phyloP scores from a whole-genome alignment of 2,888 invertebrate species.

The Zele albiditarsus region DNA sequence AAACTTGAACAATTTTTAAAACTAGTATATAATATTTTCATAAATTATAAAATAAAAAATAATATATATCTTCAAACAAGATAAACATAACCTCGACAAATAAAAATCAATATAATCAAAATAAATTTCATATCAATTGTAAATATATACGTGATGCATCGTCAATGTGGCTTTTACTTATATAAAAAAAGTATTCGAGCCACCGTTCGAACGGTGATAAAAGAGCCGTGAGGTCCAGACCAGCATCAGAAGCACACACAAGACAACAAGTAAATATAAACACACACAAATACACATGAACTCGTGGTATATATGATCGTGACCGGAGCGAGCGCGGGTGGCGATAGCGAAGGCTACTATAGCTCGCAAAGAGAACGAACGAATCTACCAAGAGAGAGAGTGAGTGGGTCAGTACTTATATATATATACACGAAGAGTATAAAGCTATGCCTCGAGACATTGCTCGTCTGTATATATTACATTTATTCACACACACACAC shows the following conservation, averaged over 20 bases:
- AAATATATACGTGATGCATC: not conserved
- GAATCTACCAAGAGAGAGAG: slow-evolving; percentile 18
- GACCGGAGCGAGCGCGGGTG: slow-evolving; percentile 27
- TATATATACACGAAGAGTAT: not conserved
- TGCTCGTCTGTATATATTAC: slow-evolving; percentile 29
- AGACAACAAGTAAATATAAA: not conserved
- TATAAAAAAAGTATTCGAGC: not conserved
- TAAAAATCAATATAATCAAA: not conserved
- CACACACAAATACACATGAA: not conserved
- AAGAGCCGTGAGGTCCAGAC: slow-evolving; percentile 16
- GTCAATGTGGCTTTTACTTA: not conserved
- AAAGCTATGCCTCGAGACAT: not conserved
- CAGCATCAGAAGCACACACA: not conserved
- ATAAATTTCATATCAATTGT: not conserved
- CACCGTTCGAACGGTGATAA: slow-evolving; percentile 8
- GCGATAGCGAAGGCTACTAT: slow-evolving; percentile 26
- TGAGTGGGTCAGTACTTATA: slow-evolving; percentile 47
- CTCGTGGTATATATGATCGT: not conserved
- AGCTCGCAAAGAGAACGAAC: slow-evolving; percentile 26
- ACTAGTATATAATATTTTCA: not conserved
- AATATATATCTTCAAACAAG: not conserved
- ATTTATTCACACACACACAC: slow-evolving; percentile 35
- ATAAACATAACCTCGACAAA: not conserved
- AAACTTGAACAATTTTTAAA: too few relatives aligned
- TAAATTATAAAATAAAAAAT: not conserved